Percentiles rank a stretch among this genome's conserved stretches.
These are phyloP conservation scores for Cinclus cinclus DNA, from an alignment of 2,113 vertebrate species.

Conservation along the genomic window DNA sequence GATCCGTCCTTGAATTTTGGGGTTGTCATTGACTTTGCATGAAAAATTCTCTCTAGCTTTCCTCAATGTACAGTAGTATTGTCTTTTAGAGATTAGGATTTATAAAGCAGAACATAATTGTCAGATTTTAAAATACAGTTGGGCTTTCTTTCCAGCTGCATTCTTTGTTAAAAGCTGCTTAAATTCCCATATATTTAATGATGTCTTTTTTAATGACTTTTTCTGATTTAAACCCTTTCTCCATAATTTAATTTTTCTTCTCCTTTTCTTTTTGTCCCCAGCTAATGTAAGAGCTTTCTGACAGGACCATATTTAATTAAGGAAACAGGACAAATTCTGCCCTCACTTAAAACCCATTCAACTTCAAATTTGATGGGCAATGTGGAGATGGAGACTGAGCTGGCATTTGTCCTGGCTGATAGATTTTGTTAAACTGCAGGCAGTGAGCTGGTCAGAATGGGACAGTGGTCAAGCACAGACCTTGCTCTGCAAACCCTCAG, in stretches of 20 bases:
- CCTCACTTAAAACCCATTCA: slow-evolving; percentile 5
- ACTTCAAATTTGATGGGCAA: neutral
- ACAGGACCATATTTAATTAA: slow-evolving; percentile 56
- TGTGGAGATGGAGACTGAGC: neutral
- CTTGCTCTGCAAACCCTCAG: neutral
- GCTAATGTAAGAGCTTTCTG: slow-evolving; percentile 57
- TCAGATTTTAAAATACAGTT: slow-evolving; percentile 53
- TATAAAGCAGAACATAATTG: slow-evolving; percentile 52
- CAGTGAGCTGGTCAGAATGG: accelerated
- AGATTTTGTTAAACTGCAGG: neutral
- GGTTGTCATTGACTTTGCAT: slow-evolving; percentile 39
- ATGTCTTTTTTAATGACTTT: slow-evolving; percentile 53
- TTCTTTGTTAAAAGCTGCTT: slow-evolving; percentile 68
- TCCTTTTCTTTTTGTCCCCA: slow-evolving; percentile 8
- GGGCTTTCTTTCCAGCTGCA: slow-evolving; percentile 41
- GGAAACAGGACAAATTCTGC: slow-evolving; percentile 16
- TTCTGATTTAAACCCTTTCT: slow-evolving; percentile 46
- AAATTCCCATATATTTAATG: slow-evolving; percentile 56
- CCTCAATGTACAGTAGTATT: neutral
- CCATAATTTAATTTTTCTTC: slow-evolving; percentile 54
- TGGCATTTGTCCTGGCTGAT: neutral
- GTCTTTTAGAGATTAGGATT: slow-evolving; percentile 40
- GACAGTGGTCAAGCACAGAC: neutral
- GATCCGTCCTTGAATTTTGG: slow-evolving; percentile 67
- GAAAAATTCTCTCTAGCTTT: slow-evolving; percentile 37